Conservation (phyloP, 1,140 invertebrate species). For the Bicyclus anynana region DNA sequence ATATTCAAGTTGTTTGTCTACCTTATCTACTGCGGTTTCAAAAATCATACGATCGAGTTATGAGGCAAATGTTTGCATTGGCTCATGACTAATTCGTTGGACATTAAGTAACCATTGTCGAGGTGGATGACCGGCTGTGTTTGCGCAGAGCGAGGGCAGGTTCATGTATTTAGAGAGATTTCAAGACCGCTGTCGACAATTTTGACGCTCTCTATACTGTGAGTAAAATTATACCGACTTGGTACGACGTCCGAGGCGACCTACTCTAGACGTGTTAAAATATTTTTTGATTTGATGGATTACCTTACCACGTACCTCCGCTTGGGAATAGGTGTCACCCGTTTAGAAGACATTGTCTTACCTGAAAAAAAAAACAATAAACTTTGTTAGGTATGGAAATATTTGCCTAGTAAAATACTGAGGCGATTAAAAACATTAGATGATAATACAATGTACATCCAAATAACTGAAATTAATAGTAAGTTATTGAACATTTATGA, state of each 20-base stretch:
- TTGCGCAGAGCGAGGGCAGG: slow-evolving; percentile 53
- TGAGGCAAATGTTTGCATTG: slow-evolving; percentile 48
- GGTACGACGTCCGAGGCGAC: slow-evolving; percentile 40
- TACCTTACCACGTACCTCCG: slow-evolving; percentile 50
- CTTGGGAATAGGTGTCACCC: slow-evolving; percentile 46
- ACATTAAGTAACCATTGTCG: slow-evolving; percentile 64
- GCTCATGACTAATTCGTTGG: slow-evolving; percentile 58
- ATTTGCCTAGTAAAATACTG: too few relatives aligned
- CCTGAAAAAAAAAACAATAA: slow-evolving; percentile 56
- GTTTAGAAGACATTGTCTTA: slow-evolving; percentile 70
- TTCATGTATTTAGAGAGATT: slow-evolving; percentile 45
- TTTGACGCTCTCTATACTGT: slow-evolving; percentile 30
- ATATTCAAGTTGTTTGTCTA: slow-evolving; percentile 33
- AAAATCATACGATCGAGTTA: slow-evolving; percentile 48
- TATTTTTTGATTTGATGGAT: slow-evolving; percentile 44
- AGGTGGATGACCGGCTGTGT: slow-evolving; percentile 63
- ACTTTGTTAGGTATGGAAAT: not conserved
- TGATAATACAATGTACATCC: too few relatives aligned
- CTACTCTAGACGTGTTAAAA: slow-evolving; percentile 28
- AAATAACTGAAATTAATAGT: too few relatives aligned
- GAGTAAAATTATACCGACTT: slow-evolving; percentile 29
- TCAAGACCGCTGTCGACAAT: slow-evolving; percentile 34
- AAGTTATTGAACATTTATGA: not conserved
- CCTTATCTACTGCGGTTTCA: slow-evolving; percentile 39
- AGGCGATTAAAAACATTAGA: too few relatives aligned